These are phyloP conservation scores for Spea multiplicata DNA, from an alignment of 2,113 vertebrate genomes.

Conservation along the genomic window DNA sequence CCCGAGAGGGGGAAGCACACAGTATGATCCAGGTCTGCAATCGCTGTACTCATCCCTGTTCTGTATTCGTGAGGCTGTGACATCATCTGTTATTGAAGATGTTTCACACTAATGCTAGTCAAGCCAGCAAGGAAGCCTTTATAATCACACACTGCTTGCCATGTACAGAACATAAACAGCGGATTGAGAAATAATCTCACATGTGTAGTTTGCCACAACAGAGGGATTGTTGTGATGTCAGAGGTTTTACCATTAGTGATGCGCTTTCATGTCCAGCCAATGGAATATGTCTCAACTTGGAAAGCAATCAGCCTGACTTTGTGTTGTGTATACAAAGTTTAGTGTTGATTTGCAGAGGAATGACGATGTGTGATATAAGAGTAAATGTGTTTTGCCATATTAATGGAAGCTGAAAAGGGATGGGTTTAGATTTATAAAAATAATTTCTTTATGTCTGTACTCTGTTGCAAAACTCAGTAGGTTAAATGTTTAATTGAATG, in stretches of 20 bases:
- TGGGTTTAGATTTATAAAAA: too few species aligned
- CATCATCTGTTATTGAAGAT: background rate
- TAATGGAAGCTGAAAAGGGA: too few species aligned
- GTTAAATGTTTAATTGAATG: too few species aligned
- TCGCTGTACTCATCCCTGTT: background rate
- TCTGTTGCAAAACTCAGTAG: too few species aligned
- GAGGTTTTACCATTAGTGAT: slow-evolving; percentile 10
- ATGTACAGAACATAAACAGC: slow-evolving; percentile 36
- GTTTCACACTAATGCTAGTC: background rate
- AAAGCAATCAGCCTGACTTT: background rate
- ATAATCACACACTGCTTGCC: slow-evolving; percentile 19
- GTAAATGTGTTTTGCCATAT: too few species aligned
- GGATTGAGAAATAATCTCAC: slow-evolving; percentile 38
- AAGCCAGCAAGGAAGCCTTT: background rate
- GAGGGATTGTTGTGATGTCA: slow-evolving; percentile 28
- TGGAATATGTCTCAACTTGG: slow-evolving; percentile 26
- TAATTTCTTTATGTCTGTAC: too few species aligned
- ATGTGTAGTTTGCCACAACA: slow-evolving; percentile 38
- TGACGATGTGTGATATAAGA: too few species aligned
- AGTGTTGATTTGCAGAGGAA: background rate
- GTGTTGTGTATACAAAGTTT: background rate
- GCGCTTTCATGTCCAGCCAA: slow-evolving; percentile 35
- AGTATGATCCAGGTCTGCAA: too few species aligned
- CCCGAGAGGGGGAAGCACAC: too few species aligned
- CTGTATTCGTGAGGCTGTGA: background rate